Evolutionary conservation across 2,888 invertebrate genomes (phyloP), one percentile per base, ranked within the genome.

Genomic region (Melanostoma mellinum): DNA sequence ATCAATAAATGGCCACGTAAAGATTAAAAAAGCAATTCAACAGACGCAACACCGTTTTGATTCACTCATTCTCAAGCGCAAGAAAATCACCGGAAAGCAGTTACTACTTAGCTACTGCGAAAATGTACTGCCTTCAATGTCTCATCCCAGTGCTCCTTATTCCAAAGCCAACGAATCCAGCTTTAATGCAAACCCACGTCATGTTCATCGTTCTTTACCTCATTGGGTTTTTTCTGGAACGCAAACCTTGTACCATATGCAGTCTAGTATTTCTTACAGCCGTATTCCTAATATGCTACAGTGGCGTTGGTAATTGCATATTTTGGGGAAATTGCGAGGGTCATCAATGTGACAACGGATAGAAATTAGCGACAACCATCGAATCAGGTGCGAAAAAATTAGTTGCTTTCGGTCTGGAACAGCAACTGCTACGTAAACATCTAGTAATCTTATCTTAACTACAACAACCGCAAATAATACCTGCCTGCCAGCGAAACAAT

Each of bases 241-340:
- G 98, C 88, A 99, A 97, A 91, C 99, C 99, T 0, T 99, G 99
- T 91, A 98, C 98, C 60, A 97, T 99, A 86, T 99, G 99, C 93
- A 97, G 97, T 89, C 92, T 98, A 69, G 96, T 99, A 86, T 99
- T 99, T 92, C 92, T 99, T 67, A 95, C 96, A 46, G 97, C 99
- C 32, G 96, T 99, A 71, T 96, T 96, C 88, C 93, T 99, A 30
- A 95, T 99, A 86, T 99, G 99, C 92, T 99, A 98, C 92, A 97
- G 97, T 91, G 98, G 98, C 82, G 94, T 97, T 72, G 98, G 98
- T 32, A 97, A 97, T 92, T 99, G 99, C 91, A 93, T 99, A 85
- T 96, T 99, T 90, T 98, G 97, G 97, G 94, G 94, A 85, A 95
- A 95, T 88, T 97, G 97, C 90, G 96, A 97, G 86, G 92, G 92